Percentiles rank a stretch among this genome's conserved stretches.
Evolutionary conservation across 2,113 vertebrate species (phyloP).

Genomic region (Mesembrinibis cayennensis): DNA sequence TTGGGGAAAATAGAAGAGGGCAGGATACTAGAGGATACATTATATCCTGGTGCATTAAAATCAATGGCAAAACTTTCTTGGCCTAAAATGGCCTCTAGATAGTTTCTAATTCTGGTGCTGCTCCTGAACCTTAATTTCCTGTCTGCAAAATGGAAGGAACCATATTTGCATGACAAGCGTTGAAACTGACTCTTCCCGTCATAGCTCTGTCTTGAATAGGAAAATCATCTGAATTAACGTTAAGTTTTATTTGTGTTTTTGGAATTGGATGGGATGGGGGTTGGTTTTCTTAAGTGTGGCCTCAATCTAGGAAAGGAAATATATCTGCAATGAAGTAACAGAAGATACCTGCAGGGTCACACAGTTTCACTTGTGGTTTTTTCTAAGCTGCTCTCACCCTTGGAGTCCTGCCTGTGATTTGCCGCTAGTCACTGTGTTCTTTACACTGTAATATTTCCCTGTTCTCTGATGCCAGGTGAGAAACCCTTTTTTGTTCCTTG

Average conservation of each 20-base stretch:
- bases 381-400: not conserved
- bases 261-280: rapidly evolving
- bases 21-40: not conserved
- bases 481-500: not conserved
- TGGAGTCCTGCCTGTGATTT: not conserved
- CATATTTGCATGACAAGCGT: not conserved
- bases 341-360: not conserved
- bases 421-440: not conserved
- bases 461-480: not conserved
- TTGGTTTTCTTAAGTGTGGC: not conserved
- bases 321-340: not conserved
- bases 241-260: not conserved
- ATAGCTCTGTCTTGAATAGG: not conserved
- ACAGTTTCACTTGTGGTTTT: not conserved
- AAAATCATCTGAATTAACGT: not conserved
- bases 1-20: conserved; percentile 39
- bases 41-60: conserved; percentile 20
- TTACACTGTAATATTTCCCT: not conserved
- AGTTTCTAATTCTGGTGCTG: not conserved
- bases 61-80: conserved; percentile 21
- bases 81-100: conserved; percentile 5
- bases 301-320: not conserved
- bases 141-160: not conserved
- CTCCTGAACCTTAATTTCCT: not conserved
- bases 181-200: not conserved